Conservation (phyloP, 2,888 invertebrate genomes). For the Rhabditoides inermis region DNA sequence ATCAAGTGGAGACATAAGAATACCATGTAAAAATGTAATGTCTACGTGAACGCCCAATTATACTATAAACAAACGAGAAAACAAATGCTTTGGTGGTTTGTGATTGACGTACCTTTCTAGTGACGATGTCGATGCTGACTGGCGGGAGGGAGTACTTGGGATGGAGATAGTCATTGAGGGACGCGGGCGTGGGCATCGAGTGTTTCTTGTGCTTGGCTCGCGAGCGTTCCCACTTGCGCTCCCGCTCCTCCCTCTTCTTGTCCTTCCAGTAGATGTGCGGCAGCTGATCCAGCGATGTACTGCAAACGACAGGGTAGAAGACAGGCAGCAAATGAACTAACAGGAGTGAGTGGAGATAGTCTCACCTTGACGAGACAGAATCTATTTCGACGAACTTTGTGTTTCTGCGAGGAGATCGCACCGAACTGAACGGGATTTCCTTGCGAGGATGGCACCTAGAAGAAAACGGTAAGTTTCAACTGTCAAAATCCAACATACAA, state of each 20-base stretch:
- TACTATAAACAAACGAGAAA: too few relatives aligned
- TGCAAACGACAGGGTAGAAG: neutral
- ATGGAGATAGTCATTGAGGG: slow-evolving; percentile 29
- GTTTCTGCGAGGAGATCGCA: slow-evolving; percentile 30
- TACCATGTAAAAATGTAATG: too few relatives aligned
- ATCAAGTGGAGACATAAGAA: too few relatives aligned
- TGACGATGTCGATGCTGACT: slow-evolving; percentile 17
- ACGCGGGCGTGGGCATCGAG: neutral
- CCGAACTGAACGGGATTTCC: slow-evolving; percentile 26
- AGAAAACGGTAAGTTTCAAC: neutral
- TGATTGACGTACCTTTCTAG: slow-evolving; percentile 19
- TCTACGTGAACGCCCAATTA: too few relatives aligned
- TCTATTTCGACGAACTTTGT: slow-evolving; percentile 29
- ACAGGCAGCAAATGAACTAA: too few relatives aligned
- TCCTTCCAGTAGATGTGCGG: slow-evolving; percentile 9
- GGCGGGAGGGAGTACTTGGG: slow-evolving; percentile 39
- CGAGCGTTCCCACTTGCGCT: slow-evolving; percentile 4
- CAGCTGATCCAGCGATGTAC: slow-evolving; percentile 12
- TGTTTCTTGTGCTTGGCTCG: neutral
- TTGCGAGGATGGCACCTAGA: slow-evolving; percentile 22
- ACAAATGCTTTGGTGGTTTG: too few relatives aligned
- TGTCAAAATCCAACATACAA: neutral
- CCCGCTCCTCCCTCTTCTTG: slow-evolving; percentile 1
- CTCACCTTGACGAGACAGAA: slow-evolving; percentile 19
- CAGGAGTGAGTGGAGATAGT: neutral